Conservation (phyloP, 92 coral and sea anemone genomes). For the Pocillopora meandrina region DNA sequence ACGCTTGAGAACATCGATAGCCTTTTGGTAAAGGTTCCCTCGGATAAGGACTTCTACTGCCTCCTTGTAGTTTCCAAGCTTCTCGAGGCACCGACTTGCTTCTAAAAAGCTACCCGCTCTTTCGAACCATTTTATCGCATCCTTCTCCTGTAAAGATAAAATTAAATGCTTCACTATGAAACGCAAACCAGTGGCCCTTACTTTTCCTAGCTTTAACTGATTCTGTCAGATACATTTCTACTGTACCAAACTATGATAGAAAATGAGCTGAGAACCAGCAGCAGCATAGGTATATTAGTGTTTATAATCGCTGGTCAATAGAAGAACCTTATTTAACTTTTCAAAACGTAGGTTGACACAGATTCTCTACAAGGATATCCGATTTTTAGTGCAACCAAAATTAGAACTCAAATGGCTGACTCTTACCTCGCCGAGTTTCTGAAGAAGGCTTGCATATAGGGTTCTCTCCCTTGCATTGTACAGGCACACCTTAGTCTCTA, state of each 20-base stretch:
- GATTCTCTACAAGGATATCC: too few relatives aligned
- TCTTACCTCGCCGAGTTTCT: constrained; percentile 70
- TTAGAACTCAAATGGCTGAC: neutral
- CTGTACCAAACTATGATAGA: too few relatives aligned
- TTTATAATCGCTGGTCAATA: too few relatives aligned
- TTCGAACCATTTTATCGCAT: constrained; percentile 21
- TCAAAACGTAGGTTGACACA: too few relatives aligned
- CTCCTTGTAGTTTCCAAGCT: constrained; percentile 54
- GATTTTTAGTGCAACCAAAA: neutral
- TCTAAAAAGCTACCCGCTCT: constrained; percentile 72
- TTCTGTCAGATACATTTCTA: too few relatives aligned
- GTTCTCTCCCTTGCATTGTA: constrained; percentile 67
- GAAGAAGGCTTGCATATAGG: constrained; percentile 64
- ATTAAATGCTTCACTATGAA: too few relatives aligned
- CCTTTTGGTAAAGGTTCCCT: constrained; percentile 42
- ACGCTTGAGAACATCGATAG: constrained; percentile 29
- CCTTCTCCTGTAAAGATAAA: neutral
- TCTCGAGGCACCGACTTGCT: constrained; percentile 34
- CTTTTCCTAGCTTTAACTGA: too few relatives aligned
- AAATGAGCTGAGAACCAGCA: too few relatives aligned
- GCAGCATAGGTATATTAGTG: too few relatives aligned
- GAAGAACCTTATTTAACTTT: too few relatives aligned
- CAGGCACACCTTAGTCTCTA: constrained; percentile 75
- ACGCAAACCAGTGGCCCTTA: too few relatives aligned
- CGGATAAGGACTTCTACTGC: constrained; percentile 55